Evolutionary conservation across 23 tunicate genomes (phyloP), one percentile per base, ranked within the genome.

Genomic region (Oikopleura dioica): DNA sequence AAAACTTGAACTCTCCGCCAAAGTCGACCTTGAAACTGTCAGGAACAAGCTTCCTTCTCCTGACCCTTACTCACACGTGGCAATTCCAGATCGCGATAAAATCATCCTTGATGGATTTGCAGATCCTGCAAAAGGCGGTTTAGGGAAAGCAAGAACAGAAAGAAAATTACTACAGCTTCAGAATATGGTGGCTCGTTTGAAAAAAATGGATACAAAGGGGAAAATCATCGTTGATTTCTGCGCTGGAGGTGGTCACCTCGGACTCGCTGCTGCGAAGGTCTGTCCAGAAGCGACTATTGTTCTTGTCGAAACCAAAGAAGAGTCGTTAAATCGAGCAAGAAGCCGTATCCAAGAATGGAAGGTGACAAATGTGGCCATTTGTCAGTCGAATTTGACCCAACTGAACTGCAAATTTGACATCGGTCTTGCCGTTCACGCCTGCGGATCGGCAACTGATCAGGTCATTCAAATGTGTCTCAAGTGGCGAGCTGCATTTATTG

Each of bases 381-480:
- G 82, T 44, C 99, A 92, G 38, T 80, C 88, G 81, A 94, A 94
- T 69, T 44, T 94, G 68, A 84, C 84, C 23, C 76, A 83, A 36
- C 85, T 55, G 82, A 80, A 68, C 84, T 80, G 87, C 2, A 0
- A 35, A 0, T 86, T 94, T 76, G 81, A 94, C 29, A 76, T 94
- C 37, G 99, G 99, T 12, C 82, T 94, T 36, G 99, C 99, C 4
- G 76, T 94, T 1, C 99, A 94, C 68, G 99, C 99, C 33, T 94
- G 99, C 77, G 99, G 99, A 24, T 87, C 87, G 0, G 99, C 99
- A 29, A 83, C 88, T 59, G 99, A 94, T 69, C 80, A 86, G 95
- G 95, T 86, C 23, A 30, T 85, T 34, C 92, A 81, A 37, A 75
- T 79, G 44, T 94, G 99, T 72, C 59, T 94, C 37, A 9, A 76